Conservation (phyloP, 2,797 vertebrate genomes). For the Gila robusta region DNA sequence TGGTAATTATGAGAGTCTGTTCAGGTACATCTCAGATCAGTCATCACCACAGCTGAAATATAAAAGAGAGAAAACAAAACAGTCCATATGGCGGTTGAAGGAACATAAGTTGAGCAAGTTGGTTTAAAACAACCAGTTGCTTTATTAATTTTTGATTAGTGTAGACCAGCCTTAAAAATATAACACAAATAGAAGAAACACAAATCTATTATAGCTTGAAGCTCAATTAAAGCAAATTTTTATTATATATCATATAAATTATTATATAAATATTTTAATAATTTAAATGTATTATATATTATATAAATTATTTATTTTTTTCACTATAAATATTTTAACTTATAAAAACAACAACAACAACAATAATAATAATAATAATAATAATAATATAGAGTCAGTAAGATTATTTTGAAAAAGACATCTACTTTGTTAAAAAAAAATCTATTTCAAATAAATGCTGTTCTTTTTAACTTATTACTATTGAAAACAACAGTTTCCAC, state of each 20-base stretch:
- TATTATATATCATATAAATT: neutral
- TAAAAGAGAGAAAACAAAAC: neutral
- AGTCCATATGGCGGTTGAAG: neutral
- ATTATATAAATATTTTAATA: no score
- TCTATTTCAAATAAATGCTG: neutral
- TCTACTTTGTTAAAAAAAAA: neutral
- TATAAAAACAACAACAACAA: no score
- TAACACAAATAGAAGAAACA: neutral
- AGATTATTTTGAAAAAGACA: neutral
- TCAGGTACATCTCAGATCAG: neutral
- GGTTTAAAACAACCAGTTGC: neutral
- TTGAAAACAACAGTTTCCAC: neutral
- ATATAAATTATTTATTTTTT: neutral
- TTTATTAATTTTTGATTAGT: neutral
- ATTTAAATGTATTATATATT: neutral
- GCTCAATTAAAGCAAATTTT: no score
- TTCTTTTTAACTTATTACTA: neutral
- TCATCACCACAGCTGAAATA: neutral
- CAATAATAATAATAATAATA: no score
- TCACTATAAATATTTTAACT: neutral
- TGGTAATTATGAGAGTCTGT: constrained; percentile 44
- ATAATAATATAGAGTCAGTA: neutral
- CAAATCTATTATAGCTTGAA: no score
- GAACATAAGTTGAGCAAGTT: neutral
- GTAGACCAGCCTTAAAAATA: neutral